Evolutionary conservation across 2,113 vertebrate genomes (phyloP).

Genomic region (Mobula hypostoma): DNA sequence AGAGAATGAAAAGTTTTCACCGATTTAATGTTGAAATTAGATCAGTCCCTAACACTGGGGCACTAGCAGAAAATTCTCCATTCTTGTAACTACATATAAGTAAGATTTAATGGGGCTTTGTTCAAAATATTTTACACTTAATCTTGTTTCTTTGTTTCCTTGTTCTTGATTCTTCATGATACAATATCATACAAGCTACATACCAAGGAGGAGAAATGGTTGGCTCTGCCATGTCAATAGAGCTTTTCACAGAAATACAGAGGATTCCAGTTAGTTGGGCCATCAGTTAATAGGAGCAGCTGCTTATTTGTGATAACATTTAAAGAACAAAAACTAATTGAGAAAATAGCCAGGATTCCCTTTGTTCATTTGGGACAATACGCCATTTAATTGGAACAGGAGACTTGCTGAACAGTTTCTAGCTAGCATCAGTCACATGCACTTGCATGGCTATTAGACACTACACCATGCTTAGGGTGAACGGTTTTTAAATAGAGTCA

Average conservation of each 20-base stretch:
- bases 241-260: neutral
- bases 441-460: too few relatives aligned
- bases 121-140: slow-evolving; percentile 1
- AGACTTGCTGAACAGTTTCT: too few relatives aligned
- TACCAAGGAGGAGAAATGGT: neutral
- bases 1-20: neutral
- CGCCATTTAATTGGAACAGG: too few relatives aligned
- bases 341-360: too few relatives aligned
- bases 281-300: too few relatives aligned
- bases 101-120: neutral
- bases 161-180: neutral
- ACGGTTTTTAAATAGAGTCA: too few relatives aligned
- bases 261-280: too few relatives aligned
- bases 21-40: neutral
- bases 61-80: neutral
- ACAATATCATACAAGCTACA: neutral
- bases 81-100: neutral
- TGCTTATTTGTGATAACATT: too few relatives aligned
- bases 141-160: neutral
- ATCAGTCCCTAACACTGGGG: neutral
- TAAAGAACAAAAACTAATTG: too few relatives aligned
- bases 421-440: too few relatives aligned
- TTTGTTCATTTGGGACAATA: too few relatives aligned
- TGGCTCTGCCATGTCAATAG: neutral
- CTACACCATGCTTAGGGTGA: too few relatives aligned